Base-by-base conservation (phyloP, 2,113 vertebrate species). In the Coracopsis vasa region DNA sequence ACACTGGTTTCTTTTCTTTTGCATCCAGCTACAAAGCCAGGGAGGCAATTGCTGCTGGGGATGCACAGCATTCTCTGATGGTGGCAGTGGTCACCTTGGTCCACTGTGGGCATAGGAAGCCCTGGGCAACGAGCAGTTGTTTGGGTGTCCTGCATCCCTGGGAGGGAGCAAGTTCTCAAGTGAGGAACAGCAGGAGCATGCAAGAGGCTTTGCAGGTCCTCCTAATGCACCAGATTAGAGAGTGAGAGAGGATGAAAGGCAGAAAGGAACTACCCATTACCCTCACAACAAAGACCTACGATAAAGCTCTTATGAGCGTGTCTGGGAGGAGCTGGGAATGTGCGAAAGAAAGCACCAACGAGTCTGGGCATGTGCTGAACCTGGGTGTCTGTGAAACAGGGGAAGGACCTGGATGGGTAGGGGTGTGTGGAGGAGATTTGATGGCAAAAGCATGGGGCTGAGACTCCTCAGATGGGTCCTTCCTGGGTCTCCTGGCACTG, bases 251-350 rank as follows among this genome's bases (percentile, higher is more conserved):
- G 96, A 97, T 97, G 96, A 97, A 97, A 97, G 95, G 93, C 86
- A 95, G 92, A 80, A 92, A 92, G 92, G 90, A 97, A 90, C 96
- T 94, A 95, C 91, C 94, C 72, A 97, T 97, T 97, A 97, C 88
- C 61, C 80, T 95, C 73, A 97, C 95, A 95, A 97, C 97, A 97
- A 97, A 97, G 96, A 79, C 74, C 61, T 97, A 94, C 0, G 96
- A 97, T 97, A 96, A 97, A 97, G 90, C 90, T 92, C 96, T 96
- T 93, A 95, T 93, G 94, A 95, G 94, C 69, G 60, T 95, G 94
- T 88, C 80, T 96, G 93, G 90, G 94, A 96, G 96, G 96, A 95
- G 95, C 94, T 93, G 94, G 95, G 95, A 96, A 95, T 92, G 92
- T 93, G 82, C 5, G 4, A 86, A 93, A 93, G 93, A 94, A 94